phyloP scores from a whole-genome alignment of 2,888 invertebrate genomes.

The Cryptocheilus praepositus region DNA sequence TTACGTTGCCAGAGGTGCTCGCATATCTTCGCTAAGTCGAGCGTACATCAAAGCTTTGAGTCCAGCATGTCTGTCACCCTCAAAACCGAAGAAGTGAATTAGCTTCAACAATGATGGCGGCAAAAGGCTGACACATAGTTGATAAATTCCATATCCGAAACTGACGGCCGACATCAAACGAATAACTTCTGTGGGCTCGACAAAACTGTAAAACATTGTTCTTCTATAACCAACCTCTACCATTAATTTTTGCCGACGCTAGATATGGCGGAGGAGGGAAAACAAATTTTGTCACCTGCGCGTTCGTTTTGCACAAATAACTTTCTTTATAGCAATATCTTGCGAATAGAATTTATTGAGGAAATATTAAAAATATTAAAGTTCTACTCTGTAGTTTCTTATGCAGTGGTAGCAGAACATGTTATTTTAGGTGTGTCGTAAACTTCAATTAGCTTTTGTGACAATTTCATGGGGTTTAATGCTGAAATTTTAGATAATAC shows the following conservation, averaged over 20 bases:
- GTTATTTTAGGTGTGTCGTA: no score
- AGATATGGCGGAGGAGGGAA: no score
- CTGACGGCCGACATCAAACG: slow-evolving; percentile 82
- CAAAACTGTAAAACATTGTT: slow-evolving; percentile 55
- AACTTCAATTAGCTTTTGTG: no score
- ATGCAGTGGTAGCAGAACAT: no score
- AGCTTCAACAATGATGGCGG: slow-evolving; percentile 80
- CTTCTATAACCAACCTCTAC: background rate
- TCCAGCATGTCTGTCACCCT: slow-evolving; percentile 79
- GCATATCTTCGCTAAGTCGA: slow-evolving; percentile 80
- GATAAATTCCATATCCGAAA: slow-evolving; percentile 84
- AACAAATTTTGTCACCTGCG: no score
- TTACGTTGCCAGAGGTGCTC: slow-evolving; percentile 82
- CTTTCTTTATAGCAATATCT: no score
- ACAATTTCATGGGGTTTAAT: no score
- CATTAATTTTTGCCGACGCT: background rate
- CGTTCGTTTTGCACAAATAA: no score
- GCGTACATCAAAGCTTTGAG: slow-evolving; percentile 79
- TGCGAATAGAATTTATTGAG: no score
- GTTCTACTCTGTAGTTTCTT: no score
- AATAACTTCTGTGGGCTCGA: slow-evolving; percentile 77
- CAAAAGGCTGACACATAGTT: slow-evolving; percentile 81
- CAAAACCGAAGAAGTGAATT: slow-evolving; percentile 81
- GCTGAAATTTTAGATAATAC: no score
- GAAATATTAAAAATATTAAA: no score